Conservation (phyloP, 2,113 vertebrate species). For the Notothenia rossii region DNA sequence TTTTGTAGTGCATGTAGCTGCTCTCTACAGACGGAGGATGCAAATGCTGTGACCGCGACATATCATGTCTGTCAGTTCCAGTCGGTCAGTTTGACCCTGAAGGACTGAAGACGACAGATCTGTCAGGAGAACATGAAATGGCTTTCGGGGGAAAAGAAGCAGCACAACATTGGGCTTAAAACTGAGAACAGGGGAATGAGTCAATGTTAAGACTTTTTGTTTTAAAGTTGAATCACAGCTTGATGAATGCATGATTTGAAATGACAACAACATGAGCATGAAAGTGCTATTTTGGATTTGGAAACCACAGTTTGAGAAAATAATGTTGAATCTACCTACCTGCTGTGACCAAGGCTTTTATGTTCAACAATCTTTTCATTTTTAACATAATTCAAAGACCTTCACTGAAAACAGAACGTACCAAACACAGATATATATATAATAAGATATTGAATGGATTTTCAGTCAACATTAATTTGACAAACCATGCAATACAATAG, state of each 20-base stretch:
- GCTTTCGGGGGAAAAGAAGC: conserved; percentile 16
- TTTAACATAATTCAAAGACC: too few relatives aligned
- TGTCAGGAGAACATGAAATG: conserved; percentile 12
- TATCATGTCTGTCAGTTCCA: conserved; percentile 26
- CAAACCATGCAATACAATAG: too few relatives aligned
- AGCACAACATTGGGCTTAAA: not conserved
- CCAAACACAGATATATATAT: too few relatives aligned
- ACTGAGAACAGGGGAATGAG: not conserved
- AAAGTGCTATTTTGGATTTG: not conserved
- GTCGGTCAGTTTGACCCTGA: conserved; percentile 29
- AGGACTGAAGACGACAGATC: conserved; percentile 25
- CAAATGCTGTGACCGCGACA: conserved; percentile 9
- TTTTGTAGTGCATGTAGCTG: too few relatives aligned
- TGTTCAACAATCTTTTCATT: too few relatives aligned
- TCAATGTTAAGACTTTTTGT: not conserved
- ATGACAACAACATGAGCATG: not conserved
- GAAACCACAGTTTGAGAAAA: not conserved
- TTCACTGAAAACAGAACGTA: too few relatives aligned
- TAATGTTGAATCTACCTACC: not conserved
- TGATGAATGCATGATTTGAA: not conserved
- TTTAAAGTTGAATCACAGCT: not conserved
- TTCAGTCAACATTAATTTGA: too few relatives aligned
- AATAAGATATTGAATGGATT: too few relatives aligned
- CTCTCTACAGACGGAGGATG: not conserved
- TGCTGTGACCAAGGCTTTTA: not conserved